phyloP scores from a whole-genome alignment of 2,113 vertebrate genomes.

The Pantherophis guttatus region DNA sequence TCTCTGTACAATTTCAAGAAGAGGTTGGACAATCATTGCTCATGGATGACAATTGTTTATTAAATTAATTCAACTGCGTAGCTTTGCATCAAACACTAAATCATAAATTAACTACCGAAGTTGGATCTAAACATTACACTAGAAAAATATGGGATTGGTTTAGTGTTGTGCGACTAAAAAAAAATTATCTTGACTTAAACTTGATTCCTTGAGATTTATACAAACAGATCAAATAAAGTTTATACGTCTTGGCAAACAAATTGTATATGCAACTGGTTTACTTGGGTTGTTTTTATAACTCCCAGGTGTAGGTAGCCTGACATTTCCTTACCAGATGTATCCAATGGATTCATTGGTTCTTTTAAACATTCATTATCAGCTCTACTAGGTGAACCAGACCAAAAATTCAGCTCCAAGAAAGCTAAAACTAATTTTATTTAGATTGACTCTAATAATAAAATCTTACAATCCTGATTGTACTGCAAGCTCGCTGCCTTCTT shows the following conservation, averaged over 20 bases:
- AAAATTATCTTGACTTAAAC: background rate
- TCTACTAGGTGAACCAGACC: no score
- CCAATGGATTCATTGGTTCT: background rate
- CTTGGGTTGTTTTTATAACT: background rate
- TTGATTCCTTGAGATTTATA: background rate
- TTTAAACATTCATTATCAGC: background rate
- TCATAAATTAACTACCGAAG: background rate
- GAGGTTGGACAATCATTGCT: background rate
- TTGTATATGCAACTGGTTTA: background rate
- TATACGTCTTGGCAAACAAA: background rate
- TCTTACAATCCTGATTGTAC: background rate
- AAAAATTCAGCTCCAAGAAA: background rate
- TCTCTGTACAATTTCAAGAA: background rate
- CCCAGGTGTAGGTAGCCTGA: background rate
- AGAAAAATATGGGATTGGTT: background rate
- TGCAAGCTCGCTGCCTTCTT: background rate
- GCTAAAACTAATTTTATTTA: background rate
- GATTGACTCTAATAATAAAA: background rate
- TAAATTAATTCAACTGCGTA: background rate
- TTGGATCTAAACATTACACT: background rate
- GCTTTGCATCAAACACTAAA: background rate
- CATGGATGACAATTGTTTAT: background rate
- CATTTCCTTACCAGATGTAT: background rate
- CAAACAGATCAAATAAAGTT: background rate
- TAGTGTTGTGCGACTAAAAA: background rate